These are phyloP conservation scores for Panopea generosa DNA, from an alignment of 2,888 invertebrate genomes.

Conservation along the genomic window DNA sequence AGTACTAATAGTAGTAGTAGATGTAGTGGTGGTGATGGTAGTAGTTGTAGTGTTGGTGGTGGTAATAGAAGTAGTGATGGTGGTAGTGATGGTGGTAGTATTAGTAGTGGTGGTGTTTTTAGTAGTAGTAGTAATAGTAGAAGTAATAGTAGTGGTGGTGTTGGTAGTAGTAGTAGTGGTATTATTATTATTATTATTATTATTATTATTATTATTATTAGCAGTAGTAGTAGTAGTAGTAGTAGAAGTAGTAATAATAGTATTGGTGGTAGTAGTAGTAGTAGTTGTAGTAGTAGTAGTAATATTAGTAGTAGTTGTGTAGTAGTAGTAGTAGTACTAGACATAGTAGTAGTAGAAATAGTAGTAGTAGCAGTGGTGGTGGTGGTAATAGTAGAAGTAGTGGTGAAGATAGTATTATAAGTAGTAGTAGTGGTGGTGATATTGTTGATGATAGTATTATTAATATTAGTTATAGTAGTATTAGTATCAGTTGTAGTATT, in stretches of 20 bases:
- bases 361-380: constrained; percentile 10
- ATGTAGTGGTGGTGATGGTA: constrained; percentile 19
- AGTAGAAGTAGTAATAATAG: constrained; percentile 18
- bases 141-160: constrained; percentile 7
- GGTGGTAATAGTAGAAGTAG: too few relatives aligned
- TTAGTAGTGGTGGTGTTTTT: constrained; percentile 12
- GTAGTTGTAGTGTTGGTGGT: constrained; percentile 18
- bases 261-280: neutral
- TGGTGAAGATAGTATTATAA: too few relatives aligned
- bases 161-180: constrained; percentile 16
- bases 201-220: constrained; percentile 16
- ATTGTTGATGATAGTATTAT: constrained; percentile 6
- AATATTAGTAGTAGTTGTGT: too few relatives aligned
- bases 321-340: too few relatives aligned
- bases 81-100: constrained; percentile 15
- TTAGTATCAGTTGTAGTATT: too few relatives aligned
- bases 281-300: too few relatives aligned
- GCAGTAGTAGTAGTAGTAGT: constrained; percentile 20
- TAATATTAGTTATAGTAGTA: constrained; percentile 11
- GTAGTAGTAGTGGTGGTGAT: constrained; percentile 14
- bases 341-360: neutral
- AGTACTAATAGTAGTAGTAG: constrained; percentile 19
- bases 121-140: constrained; percentile 18
- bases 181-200: constrained; percentile 8
- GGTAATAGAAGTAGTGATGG: constrained; percentile 21